These are phyloP conservation scores for Protula sp. DNA, from an alignment of 2,888 invertebrate species.

Conservation along the genomic window DNA sequence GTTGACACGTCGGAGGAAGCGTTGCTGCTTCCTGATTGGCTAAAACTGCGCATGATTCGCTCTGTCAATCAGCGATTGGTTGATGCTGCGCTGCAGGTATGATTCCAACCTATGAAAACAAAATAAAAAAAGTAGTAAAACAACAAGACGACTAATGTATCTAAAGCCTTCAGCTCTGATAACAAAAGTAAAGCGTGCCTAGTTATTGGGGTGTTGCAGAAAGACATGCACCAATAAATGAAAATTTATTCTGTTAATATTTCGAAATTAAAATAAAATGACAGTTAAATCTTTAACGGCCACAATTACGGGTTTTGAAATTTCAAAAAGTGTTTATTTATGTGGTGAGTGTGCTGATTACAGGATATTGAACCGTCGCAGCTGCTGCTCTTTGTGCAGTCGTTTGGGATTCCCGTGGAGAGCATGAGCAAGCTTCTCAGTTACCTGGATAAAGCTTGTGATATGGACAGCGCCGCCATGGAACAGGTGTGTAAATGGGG, in stretches of 20 bases:
- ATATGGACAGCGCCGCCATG: slow-evolving; percentile 67
- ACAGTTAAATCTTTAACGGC: no score
- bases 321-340: no score
- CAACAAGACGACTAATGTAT: no score
- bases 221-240: no score
- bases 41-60: slow-evolving; percentile 77
- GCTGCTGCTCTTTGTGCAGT: slow-evolving; percentile 87
- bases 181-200: no score
- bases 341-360: no score
- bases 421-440: slow-evolving; percentile 65
- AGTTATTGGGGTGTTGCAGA: no score
- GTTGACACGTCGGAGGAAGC: slow-evolving; percentile 78
- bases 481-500: slow-evolving; percentile 76
- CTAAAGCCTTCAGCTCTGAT: no score
- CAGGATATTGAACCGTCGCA: slow-evolving; percentile 81
- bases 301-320: no score
- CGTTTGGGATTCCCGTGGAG: slow-evolving; percentile 86
- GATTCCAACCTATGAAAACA: not conserved
- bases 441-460: slow-evolving; percentile 75
- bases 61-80: slow-evolving; percentile 76
- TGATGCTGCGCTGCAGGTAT: slow-evolving; percentile 60
- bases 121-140: not conserved
- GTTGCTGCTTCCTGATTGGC: slow-evolving; percentile 83
- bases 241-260: no score
- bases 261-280: no score